These are phyloP conservation scores for Terrapene triunguis DNA, from an alignment of 2,113 vertebrate genomes.

Conservation along the genomic window DNA sequence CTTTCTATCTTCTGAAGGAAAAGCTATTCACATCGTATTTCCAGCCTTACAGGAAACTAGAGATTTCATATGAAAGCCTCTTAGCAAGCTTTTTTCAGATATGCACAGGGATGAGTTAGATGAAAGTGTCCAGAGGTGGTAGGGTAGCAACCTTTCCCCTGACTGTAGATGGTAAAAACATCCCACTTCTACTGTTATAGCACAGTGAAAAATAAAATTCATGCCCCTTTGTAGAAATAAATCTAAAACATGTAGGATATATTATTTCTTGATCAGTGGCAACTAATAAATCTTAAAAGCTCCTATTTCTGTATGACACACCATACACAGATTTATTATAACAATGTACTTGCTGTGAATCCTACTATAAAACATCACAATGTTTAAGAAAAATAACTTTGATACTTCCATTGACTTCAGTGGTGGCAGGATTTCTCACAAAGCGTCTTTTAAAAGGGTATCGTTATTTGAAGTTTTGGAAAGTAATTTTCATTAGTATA, in stretches of 20 bases:
- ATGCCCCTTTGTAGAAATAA: too few relatives aligned
- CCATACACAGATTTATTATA: not conserved
- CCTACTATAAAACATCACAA: not conserved
- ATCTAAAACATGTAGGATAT: not conserved
- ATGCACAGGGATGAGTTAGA: not conserved
- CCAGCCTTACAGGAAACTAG: not conserved
- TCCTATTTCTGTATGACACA: not conserved
- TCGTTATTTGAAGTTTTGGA: not conserved
- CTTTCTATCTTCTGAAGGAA: not conserved
- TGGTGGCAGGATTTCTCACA: not conserved
- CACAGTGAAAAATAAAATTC: too few relatives aligned
- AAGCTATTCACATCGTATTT: not conserved
- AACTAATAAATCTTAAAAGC: not conserved
- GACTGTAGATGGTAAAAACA: too few relatives aligned
- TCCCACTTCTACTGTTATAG: too few relatives aligned
- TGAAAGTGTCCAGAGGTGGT: not conserved
- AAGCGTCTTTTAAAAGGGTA: accelerated
- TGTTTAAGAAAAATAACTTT: not conserved
- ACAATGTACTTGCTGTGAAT: not conserved
- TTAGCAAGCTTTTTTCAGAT: not conserved
- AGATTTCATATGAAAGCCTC: not conserved
- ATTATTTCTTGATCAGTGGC: not conserved
- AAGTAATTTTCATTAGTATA: not conserved
- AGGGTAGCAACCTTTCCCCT: too few relatives aligned
- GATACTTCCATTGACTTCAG: not conserved